Base-by-base conservation (phyloP, 1,140 invertebrate genomes). In the silkworm (Bombyx mori) region DNA sequence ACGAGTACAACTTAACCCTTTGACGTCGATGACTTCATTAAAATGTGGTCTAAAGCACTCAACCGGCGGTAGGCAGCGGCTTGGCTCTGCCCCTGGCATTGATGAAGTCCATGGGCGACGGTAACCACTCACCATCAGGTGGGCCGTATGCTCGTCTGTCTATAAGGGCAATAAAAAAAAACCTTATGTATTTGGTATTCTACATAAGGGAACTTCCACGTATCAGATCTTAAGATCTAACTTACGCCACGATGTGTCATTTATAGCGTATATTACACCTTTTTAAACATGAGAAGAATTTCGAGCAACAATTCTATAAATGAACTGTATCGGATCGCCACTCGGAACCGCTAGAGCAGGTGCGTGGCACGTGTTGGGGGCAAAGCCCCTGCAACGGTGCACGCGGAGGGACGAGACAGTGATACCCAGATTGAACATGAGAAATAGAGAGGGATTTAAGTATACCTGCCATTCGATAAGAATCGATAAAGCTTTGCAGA, bases 311-410 rank as follows among this genome's bases (percentile, higher is more conserved):
- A 47, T 6, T 47, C 12, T 10, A 9, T 47, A 47, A 47, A 6
- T 47, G 45, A 47, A 10, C 9, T 47, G 45, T 9, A 47, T 10
- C 45, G 9, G 45, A 35, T 35, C 26, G 26, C 26, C 26, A 53
- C 9, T 12, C 44, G 18, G 18, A 22, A 58, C 56, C 54, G 54
- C 59, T 61, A 62, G n/a, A 22, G 26, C 44, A 56, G 45, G 66
- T 62, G 61, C 65, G 65, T 59, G 62, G 65, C 66, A 69, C 69
- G 71, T 65, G 71, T 44, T 46, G 69, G 60, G 71, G 71, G 63
- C 66, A 69, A 71, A 65, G 69, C 69, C 69, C 71, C 56, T 56
- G 54, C 59, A 62, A 62, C 60, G 63, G 64, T 65, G 62, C 62
- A 62, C 55, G 50, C 47, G 60, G 26, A 35, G 26, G 26, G 26